Percentiles rank a stretch among this genome's conserved stretches.
Evolutionary conservation across 2,797 vertebrate species (phyloP).

Genomic region (Gallinago stenura): DNA sequence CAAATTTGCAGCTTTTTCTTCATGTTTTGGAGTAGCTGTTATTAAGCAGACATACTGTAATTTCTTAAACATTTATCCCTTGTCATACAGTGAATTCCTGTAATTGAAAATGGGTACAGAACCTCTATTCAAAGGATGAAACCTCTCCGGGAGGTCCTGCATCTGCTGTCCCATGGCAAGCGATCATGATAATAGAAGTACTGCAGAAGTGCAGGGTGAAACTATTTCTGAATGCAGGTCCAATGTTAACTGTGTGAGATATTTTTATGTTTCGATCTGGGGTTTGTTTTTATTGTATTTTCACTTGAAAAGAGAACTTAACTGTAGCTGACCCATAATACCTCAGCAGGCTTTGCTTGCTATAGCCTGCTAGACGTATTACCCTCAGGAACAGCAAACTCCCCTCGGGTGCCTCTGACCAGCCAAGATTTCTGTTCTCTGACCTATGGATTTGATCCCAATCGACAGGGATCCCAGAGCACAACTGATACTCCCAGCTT

Average conservation of each 20-base stretch:
- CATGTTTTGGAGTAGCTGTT: background rate
- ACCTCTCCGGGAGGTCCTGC: background rate
- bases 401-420: background rate
- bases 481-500: background rate
- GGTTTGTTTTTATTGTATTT: background rate
- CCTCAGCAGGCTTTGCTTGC: background rate
- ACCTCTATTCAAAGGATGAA: background rate
- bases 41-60: background rate
- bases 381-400: background rate
- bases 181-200: background rate
- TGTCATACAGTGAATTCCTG: background rate
- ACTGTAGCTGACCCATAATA: background rate
- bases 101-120: background rate
- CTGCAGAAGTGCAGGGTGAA: background rate
- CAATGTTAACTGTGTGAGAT: background rate
- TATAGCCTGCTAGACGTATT: background rate
- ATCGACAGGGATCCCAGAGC: background rate
- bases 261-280: background rate
- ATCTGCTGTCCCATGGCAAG: background rate
- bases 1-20: background rate
- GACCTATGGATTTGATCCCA: slow-evolving; percentile 42
- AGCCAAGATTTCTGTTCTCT: slow-evolving; percentile 22
- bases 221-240: background rate
- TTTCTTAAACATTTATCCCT: background rate
- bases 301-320: slow-evolving; percentile 2